Evolutionary conservation across 2,113 vertebrate genomes (phyloP).

Genomic region (human): GRCh38 chr2:181667001-181667500

Average conservation of each 20-base stretch:
- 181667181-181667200: neutral
- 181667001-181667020: no score
- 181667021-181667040: no score
- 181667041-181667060: no score
- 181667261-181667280: neutral
- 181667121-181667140: neutral
- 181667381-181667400: neutral
- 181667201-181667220: neutral
- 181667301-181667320: neutral
- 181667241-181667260: neutral
- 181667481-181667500: no score
- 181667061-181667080: no score
- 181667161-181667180: neutral
- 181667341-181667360: neutral
- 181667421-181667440: neutral
- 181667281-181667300: neutral
- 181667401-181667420: neutral
- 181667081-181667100: no score
- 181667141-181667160: neutral
- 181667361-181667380: neutral
- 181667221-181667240: neutral
- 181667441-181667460: neutral
- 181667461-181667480: no score
- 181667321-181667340: neutral
- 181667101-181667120: no score